Conservation (phyloP, 30 jellyfish, hydroid and myxozoan genomes). For the Aurelia aurita region DNA sequence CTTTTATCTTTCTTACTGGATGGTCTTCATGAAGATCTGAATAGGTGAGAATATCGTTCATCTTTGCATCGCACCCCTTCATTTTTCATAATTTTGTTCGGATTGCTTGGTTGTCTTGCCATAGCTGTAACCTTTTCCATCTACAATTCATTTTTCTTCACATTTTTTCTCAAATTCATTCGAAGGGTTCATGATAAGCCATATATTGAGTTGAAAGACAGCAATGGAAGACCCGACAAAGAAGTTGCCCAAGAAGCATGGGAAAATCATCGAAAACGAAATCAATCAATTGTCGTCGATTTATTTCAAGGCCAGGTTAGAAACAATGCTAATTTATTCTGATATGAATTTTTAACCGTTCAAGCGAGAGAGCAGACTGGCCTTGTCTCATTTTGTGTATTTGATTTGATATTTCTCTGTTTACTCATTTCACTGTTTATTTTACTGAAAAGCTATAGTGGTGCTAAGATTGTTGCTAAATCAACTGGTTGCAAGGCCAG, state of each 20-base stretch:
- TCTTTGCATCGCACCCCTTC: neutral
- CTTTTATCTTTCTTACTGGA: constrained; percentile 91
- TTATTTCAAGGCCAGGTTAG: constrained; percentile 97
- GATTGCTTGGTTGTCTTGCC: too few relatives aligned
- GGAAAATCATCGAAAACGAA: constrained; percentile 96
- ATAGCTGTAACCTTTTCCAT: too few relatives aligned
- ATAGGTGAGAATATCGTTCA: constrained; percentile 67
- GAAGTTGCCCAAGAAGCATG: constrained; percentile 99
- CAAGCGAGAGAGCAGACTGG: too few relatives aligned
- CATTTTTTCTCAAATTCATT: neutral
- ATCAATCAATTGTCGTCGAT: constrained; percentile 96
- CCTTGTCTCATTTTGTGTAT: too few relatives aligned
- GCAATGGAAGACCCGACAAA: constrained; percentile 96
- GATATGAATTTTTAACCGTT: too few relatives aligned
- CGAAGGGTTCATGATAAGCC: constrained; percentile 97
- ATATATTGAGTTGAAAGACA: constrained; percentile 94
- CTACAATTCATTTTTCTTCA: neutral
- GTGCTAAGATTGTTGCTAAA: too few relatives aligned
- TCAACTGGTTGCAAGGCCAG: too few relatives aligned
- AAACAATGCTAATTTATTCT: neutral
- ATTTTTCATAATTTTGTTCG: too few relatives aligned
- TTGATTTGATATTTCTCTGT: too few relatives aligned
- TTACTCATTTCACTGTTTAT: too few relatives aligned
- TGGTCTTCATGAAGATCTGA: constrained; percentile 97
- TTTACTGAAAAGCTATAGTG: too few relatives aligned